phyloP scores from a whole-genome alignment of 2,113 vertebrate species.

The Gavialis gangeticus region DNA sequence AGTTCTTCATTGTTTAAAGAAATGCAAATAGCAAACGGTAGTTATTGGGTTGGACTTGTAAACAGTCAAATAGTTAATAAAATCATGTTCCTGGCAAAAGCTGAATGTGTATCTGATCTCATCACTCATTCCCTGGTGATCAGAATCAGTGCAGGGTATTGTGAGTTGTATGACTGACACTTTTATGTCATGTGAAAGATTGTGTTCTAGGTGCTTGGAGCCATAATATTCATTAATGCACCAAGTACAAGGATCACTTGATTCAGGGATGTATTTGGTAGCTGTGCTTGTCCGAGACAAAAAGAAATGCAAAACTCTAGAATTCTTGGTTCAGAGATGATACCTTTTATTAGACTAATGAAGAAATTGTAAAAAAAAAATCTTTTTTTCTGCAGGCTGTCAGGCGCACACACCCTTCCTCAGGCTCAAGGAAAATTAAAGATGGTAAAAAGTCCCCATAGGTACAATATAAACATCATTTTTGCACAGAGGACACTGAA shows the following conservation, averaged over 20 bases:
- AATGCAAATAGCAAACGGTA: not conserved
- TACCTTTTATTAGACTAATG: too few relatives aligned
- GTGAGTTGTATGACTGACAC: not conserved
- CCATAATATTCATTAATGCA: not conserved
- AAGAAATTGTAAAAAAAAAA: too few relatives aligned
- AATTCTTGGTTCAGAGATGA: not conserved
- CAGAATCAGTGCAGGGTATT: not conserved
- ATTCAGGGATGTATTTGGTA: too few relatives aligned
- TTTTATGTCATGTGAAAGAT: not conserved
- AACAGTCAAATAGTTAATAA: not conserved
- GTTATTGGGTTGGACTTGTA: not conserved
- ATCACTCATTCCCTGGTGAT: not conserved
- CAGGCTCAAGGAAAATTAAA: too few relatives aligned
- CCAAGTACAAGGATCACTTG: too few relatives aligned
- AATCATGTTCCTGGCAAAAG: not conserved
- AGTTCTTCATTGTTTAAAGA: conserved; percentile 17
- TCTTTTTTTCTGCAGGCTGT: too few relatives aligned
- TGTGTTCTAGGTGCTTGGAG: not conserved
- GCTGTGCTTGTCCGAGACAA: too few relatives aligned
- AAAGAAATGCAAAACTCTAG: not conserved
- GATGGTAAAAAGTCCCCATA: too few relatives aligned
- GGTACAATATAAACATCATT: too few relatives aligned
- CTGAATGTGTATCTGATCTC: not conserved
- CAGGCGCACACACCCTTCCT: too few relatives aligned
- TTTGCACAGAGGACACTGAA: too few relatives aligned